Base-by-base conservation (phyloP, 2,113 vertebrate genomes). In the Siniperca chuatsi region DNA sequence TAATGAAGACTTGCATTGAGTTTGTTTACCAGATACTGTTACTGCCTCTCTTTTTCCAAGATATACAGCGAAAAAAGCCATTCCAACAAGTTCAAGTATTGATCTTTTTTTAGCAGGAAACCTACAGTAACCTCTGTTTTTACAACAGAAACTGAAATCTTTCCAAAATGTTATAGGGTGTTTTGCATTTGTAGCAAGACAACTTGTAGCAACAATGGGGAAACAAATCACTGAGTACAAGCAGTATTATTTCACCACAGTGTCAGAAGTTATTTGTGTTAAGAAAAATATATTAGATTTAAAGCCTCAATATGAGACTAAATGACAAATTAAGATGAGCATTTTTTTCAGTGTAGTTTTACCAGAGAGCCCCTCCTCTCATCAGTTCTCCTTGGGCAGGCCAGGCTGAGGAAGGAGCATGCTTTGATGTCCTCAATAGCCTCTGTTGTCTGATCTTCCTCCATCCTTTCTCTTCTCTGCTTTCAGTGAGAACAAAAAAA, bases 1-100 rank as follows among this genome's bases (percentile, higher is more conserved):
- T 87, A 85, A 88, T 91, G 62, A 88, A 87, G 89, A 88, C 66
- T 60, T 15, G 55, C 69, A 46, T 65, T 21, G 50, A 86, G 78
- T 84, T 75, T 78, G 58, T 87, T 75, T 83, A 42, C 6, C 70
- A 80, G 44, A 74, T 68, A 52, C 71, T 82, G 74, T 77, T 42
- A 9, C 23, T 21, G 15, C n/a, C 1, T 57, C 21, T 35, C 3
- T 29, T 71, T 75, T 61, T 29, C 7, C 50, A 46, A 73, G 3
- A 82, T 35, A 13, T 13, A 77, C 46, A 52, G 55, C 29, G 42
- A 58, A 85, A 76, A 80, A 52, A 79, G 35, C 11, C 10, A 0
- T 42, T 71, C 25, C 35, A 55, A 54, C 21, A 85, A 78, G 62
- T 62, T 55, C 48, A 68, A 66, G 15, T 61, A 74, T 70, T 68